These are phyloP conservation scores for Mus musculus DNA, from an alignment of 2,113 vertebrate species.

Conservation along the genomic window DNA sequence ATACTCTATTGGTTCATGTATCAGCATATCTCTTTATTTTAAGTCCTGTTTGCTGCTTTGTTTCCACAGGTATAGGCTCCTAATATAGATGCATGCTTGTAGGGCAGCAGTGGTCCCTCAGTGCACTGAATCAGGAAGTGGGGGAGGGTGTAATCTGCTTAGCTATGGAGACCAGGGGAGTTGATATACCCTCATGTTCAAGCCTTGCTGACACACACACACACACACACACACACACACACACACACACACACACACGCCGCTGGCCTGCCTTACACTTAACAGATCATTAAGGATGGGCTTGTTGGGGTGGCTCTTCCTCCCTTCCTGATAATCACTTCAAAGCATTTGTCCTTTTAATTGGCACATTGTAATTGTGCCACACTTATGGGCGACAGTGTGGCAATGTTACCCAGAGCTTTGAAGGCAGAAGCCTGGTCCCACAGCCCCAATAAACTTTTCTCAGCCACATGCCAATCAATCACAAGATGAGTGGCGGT, in stretches of 20 bases:
- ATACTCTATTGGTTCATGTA: background rate
- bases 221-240: background rate
- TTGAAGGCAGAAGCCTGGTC: background rate
- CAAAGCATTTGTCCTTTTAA: background rate
- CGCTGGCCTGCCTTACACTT: background rate
- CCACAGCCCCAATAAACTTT: background rate
- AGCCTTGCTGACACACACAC: background rate
- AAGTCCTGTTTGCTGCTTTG: background rate
- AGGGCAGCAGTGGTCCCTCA: background rate
- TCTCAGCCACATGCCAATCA: background rate
- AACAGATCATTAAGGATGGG: too few species aligned
- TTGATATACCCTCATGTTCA: background rate
- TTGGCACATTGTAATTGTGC: background rate
- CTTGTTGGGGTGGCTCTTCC: background rate
- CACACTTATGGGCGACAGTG: background rate
- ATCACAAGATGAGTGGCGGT: background rate
- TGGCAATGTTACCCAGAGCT: background rate
- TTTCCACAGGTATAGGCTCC: conserved; percentile 1
- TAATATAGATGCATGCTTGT: background rate
- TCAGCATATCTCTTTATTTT: background rate
- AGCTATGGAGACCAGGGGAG: background rate
- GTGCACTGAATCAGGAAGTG: background rate
- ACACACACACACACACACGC: background rate
- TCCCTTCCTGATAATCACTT: background rate
- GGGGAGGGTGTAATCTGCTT: background rate